A percentile compares a stretch with the other conserved stretches of the same genome.
phyloP scores from a whole-genome alignment of 2,797 vertebrate genomes.

The Chiroxiphia lanceolata region DNA sequence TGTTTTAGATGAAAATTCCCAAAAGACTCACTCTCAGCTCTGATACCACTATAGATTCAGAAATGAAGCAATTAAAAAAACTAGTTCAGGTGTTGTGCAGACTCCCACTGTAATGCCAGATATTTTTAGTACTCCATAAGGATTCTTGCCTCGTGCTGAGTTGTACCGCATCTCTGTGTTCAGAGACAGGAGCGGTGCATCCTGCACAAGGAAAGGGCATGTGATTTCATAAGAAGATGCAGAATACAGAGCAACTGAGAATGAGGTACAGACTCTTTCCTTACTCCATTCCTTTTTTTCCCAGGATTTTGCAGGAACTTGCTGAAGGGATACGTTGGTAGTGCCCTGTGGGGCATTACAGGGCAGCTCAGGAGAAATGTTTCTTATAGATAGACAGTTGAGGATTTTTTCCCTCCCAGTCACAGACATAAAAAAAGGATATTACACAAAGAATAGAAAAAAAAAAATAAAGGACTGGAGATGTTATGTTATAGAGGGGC shows the following conservation, averaged over 20 bases:
- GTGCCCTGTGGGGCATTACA: neutral
- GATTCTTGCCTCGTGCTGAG: neutral
- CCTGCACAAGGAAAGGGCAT: neutral
- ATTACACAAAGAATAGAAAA: neutral
- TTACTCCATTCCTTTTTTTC: neutral
- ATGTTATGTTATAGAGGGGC: neutral
- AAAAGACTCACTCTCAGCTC: neutral
- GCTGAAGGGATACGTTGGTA: neutral
- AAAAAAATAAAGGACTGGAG: neutral
- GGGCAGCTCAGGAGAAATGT: neutral
- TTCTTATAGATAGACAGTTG: neutral
- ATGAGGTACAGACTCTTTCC: neutral
- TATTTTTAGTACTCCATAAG: neutral
- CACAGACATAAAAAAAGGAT: neutral
- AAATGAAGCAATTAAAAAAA: neutral
- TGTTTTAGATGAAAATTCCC: neutral
- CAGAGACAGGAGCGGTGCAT: neutral
- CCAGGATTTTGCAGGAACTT: neutral
- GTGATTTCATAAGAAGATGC: neutral
- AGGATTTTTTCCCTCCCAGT: neutral
- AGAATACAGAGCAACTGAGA: neutral
- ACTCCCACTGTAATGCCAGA: neutral
- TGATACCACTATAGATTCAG: neutral
- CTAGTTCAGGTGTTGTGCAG: neutral
- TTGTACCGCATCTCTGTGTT: neutral